Conservation (phyloP, 2,888 invertebrate species). For the Dorcus hopei region DNA sequence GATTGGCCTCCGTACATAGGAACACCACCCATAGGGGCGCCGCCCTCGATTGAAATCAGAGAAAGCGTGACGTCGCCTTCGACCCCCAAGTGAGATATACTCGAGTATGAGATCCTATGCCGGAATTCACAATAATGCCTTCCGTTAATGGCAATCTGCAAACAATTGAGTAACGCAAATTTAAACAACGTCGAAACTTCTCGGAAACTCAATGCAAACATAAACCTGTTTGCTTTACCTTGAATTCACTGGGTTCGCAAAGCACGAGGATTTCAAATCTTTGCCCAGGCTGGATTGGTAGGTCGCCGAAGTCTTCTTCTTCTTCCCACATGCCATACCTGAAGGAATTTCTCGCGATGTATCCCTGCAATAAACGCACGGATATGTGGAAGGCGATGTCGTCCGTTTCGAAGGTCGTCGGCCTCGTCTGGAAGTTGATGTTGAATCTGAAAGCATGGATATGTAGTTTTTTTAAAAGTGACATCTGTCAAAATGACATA, state of each 20-base stretch:
- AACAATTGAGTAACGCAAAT: conserved; percentile 19
- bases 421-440: conserved; percentile 73
- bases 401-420: conserved; percentile 67
- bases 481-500: too few relatives aligned
- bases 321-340: conserved; percentile 57
- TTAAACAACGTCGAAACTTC: neutral
- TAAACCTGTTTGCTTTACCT: conserved; percentile 16
- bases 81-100: conserved; percentile 65
- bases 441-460: conserved; percentile 56
- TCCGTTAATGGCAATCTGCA: conserved; percentile 75
- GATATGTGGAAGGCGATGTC: conserved; percentile 75
- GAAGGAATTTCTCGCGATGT: conserved; percentile 58
- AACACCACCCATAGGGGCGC: conserved; percentile 16
- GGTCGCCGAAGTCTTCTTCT: conserved; percentile 55
- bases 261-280: conserved; percentile 69
- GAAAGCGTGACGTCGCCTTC: conserved; percentile 72
- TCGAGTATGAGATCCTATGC: conserved; percentile 65
- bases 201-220: neutral
- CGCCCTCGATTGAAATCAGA: conserved; percentile 63
- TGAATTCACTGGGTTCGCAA: conserved; percentile 53
- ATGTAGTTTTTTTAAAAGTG: too few relatives aligned
- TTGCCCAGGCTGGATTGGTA: conserved; percentile 63
- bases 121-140: conserved; percentile 73
- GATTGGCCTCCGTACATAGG: conserved; percentile 6
- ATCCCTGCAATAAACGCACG: conserved; percentile 55